phyloP scores from a whole-genome alignment of 2,888 invertebrate genomes.

The Caenorhabditis sulstoni region DNA sequence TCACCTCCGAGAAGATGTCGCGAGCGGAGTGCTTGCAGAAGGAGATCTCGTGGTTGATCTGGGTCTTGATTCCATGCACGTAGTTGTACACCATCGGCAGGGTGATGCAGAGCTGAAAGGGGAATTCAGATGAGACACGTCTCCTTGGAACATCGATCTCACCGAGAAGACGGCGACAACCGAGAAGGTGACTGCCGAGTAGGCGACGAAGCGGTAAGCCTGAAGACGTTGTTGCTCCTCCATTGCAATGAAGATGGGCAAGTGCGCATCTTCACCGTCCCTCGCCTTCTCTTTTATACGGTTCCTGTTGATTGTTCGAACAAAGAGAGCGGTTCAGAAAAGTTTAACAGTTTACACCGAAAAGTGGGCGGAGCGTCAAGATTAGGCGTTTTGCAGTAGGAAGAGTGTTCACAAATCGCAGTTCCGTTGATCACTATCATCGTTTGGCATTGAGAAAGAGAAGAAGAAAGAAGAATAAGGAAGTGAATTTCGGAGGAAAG shows the following conservation, averaged over 20 bases:
- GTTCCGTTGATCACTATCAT: slow-evolving; percentile 22
- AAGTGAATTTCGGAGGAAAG: slow-evolving; percentile 19
- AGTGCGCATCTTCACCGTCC: slow-evolving; percentile 27
- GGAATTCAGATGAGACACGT: background rate
- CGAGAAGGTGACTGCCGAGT: slow-evolving; percentile 58
- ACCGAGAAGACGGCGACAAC: slow-evolving; percentile 60
- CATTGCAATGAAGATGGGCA: slow-evolving; percentile 46
- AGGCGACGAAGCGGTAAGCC: slow-evolving; percentile 61
- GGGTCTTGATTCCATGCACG: slow-evolving; percentile 64
- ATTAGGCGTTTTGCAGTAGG: slow-evolving; percentile 28
- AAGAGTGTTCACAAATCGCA: slow-evolving; percentile 40
- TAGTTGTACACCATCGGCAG: slow-evolving; percentile 69
- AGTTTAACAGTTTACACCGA: slow-evolving; percentile 30
- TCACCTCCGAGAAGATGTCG: slow-evolving; percentile 74
- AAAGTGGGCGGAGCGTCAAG: slow-evolving; percentile 15
- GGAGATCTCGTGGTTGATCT: slow-evolving; percentile 65
- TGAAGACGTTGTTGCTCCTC: slow-evolving; percentile 56
- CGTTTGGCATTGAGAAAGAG: slow-evolving; percentile 31
- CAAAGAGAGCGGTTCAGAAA: slow-evolving; percentile 12
- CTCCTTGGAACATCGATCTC: too few species aligned
- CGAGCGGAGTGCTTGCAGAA: slow-evolving; percentile 71
- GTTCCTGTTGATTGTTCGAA: slow-evolving; percentile 3
- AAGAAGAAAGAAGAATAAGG: slow-evolving; percentile 17
- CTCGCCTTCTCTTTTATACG: slow-evolving; percentile 25
- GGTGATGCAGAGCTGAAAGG: slow-evolving; percentile 60